Percentiles rank a stretch among this genome's conserved stretches.
These are phyloP conservation scores for Mesaphorura yosii DNA, from an alignment of 1,140 invertebrate genomes.

Conservation along the genomic window DNA sequence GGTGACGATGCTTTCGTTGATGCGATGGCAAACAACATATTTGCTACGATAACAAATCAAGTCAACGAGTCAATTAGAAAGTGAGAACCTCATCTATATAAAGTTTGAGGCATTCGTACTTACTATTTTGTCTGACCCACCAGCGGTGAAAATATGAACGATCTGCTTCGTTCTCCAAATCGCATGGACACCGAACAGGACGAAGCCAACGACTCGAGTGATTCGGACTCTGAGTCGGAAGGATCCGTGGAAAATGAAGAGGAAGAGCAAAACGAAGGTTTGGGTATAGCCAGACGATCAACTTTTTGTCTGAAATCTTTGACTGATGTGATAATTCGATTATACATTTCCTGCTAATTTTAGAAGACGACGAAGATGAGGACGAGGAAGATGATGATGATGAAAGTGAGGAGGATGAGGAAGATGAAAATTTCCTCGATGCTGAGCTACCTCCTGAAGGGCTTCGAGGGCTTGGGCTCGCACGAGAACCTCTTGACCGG, in stretches of 20 bases:
- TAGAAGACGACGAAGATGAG: slow-evolving; percentile 29
- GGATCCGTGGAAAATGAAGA: slow-evolving; percentile 11
- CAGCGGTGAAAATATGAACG: slow-evolving; percentile 34
- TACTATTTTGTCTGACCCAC: slow-evolving; percentile 35
- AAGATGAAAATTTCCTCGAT: slow-evolving; percentile 32
- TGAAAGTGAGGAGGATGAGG: slow-evolving; percentile 41
- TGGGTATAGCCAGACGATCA: slow-evolving; percentile 33
- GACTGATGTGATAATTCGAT: no score
- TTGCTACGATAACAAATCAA: no score
- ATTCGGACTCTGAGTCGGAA: no score
- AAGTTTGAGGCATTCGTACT: no score
- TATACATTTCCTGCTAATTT: no score
- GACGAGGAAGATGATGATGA: slow-evolving; percentile 42
- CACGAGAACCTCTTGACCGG: slow-evolving; percentile 43
- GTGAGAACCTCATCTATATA: no score
- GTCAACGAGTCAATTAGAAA: no score
- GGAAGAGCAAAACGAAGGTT: slow-evolving; percentile 34
- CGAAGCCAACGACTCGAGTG: slow-evolving; percentile 12
- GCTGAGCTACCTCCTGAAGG: slow-evolving; percentile 3
- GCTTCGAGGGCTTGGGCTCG: slow-evolving; percentile 35
- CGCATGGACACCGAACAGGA: slow-evolving; percentile 29
- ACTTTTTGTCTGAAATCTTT: no score
- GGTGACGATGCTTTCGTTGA: slow-evolving; percentile 46
- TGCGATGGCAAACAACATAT: no score
- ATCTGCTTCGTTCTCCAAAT: no score